A percentile compares a stretch with the other conserved stretches of the same genome.
Conservation (phyloP, 2,888 invertebrate genomes). For the Listrodromus nycthemerus region DNA sequence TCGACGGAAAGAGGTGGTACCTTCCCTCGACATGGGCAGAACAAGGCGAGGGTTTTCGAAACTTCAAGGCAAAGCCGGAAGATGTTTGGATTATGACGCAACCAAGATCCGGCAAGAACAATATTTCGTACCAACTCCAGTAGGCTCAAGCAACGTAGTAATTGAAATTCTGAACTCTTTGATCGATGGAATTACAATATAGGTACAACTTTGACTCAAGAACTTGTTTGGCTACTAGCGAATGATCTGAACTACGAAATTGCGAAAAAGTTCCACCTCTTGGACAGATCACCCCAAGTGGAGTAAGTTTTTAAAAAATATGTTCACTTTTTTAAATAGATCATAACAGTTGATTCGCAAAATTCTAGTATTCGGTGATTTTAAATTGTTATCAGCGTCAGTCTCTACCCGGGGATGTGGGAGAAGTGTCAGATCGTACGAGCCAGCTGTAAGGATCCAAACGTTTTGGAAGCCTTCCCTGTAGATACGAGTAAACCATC, state of each 20-base stretch:
- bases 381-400: constrained; percentile 22
- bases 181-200: constrained; percentile 24
- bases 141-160: not conserved
- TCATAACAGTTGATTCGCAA: not conserved
- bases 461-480: constrained; percentile 84
- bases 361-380: not conserved
- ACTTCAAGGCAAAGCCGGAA: constrained; percentile 87
- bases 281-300: constrained; percentile 32
- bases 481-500: constrained; percentile 86
- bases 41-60: constrained; percentile 88
- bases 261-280: constrained; percentile 82
- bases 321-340: not conserved
- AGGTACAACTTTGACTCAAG: constrained; percentile 87
- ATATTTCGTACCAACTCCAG: not conserved
- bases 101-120: constrained; percentile 87
- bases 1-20: constrained; percentile 90
- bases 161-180: not conserved
- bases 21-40: constrained; percentile 88
- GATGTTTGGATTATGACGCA: constrained; percentile 91
- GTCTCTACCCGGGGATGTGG: constrained; percentile 50
- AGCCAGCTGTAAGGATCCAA: constrained; percentile 84
- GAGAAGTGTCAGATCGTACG: constrained; percentile 25
- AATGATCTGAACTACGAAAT: constrained; percentile 89
- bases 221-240: constrained; percentile 90
- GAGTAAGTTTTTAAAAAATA: constrained; percentile 29